phyloP scores from a whole-genome alignment of 2,888 invertebrate genomes.

The Clusia tigrina region DNA sequence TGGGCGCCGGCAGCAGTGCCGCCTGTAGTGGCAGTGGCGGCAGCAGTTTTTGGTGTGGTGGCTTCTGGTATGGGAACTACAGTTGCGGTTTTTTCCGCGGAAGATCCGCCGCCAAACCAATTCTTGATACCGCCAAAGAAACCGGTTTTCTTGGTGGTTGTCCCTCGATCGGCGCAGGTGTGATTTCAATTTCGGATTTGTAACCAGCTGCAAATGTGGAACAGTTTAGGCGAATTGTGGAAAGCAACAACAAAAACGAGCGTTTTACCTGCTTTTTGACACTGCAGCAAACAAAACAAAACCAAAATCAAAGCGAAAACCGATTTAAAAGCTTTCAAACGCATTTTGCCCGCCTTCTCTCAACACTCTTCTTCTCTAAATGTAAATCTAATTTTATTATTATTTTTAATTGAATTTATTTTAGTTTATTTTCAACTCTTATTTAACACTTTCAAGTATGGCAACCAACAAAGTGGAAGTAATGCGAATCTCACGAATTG shows the following conservation, averaged over 20 bases:
- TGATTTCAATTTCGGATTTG: conserved; percentile 53
- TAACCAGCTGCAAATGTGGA: conserved; percentile 45
- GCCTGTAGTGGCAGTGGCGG: neutral
- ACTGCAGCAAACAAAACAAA: conserved; percentile 44
- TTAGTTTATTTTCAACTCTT: too few species aligned
- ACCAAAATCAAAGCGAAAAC: conserved; percentile 26
- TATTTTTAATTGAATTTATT: too few species aligned
- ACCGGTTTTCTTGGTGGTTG: conserved; percentile 50
- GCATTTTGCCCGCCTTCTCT: conserved; percentile 24
- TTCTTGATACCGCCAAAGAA: conserved; percentile 60
- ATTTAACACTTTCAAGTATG: too few species aligned
- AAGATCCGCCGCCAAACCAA: conserved; percentile 47
- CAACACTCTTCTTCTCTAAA: conserved; percentile 3
- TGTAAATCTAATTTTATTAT: neutral
- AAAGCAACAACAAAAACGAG: neutral
- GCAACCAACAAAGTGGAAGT: too few species aligned
- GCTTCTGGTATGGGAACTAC: conserved; percentile 18
- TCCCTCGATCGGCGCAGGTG: conserved; percentile 49
- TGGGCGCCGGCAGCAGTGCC: conserved; percentile 30
- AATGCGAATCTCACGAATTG: too few species aligned
- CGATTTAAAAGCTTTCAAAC: conserved; percentile 19
- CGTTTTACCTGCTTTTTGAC: conserved; percentile 51
- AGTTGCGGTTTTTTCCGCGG: conserved; percentile 38
- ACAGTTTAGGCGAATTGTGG: neutral
- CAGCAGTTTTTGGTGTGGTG: conserved; percentile 33